These are phyloP conservation scores for Nasalis larvatus DNA, from an alignment of 2,113 vertebrate genomes.

Conservation along the genomic window DNA sequence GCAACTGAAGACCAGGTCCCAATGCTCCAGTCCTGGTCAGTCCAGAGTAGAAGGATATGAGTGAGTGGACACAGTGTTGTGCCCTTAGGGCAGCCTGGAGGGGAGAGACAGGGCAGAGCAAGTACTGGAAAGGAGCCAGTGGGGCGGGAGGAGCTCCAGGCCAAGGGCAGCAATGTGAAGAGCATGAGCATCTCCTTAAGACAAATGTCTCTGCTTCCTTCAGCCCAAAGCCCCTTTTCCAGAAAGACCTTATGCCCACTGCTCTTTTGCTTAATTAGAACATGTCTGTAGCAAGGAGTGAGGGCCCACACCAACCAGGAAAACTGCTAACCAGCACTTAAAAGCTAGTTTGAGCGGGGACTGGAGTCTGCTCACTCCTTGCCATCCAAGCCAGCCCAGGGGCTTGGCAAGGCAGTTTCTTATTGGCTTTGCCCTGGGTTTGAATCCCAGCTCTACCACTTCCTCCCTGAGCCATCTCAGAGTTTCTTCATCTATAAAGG, in stretches of 20 bases:
- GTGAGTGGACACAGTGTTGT: background rate
- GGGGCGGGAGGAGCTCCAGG: background rate
- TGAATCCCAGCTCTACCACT: background rate
- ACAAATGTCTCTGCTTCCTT: background rate
- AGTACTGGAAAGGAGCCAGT: background rate
- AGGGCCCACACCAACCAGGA: constrained; percentile 66
- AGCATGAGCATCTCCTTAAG: background rate
- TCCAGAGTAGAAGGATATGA: background rate
- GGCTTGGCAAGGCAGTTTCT: background rate
- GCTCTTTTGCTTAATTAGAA: constrained; percentile 79
- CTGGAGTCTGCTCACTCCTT: background rate
- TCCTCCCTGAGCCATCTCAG: background rate
- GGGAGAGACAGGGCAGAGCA: background rate
- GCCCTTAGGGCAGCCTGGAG: background rate
- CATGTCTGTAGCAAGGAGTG: constrained; percentile 61
- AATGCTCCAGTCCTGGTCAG: background rate
- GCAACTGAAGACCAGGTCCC: background rate
- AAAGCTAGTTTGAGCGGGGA: background rate
- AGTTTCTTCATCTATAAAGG: background rate
- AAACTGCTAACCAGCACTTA: constrained; percentile 66
- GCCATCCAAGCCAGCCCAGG: background rate
- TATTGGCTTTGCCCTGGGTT: background rate
- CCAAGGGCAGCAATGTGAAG: background rate
- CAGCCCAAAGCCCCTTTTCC: constrained; percentile 79
- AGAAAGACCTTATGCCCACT: constrained; percentile 80